Evolutionary conservation across 2,888 invertebrate genomes (phyloP).

Genomic region (Octonoba sinensis): DNA sequence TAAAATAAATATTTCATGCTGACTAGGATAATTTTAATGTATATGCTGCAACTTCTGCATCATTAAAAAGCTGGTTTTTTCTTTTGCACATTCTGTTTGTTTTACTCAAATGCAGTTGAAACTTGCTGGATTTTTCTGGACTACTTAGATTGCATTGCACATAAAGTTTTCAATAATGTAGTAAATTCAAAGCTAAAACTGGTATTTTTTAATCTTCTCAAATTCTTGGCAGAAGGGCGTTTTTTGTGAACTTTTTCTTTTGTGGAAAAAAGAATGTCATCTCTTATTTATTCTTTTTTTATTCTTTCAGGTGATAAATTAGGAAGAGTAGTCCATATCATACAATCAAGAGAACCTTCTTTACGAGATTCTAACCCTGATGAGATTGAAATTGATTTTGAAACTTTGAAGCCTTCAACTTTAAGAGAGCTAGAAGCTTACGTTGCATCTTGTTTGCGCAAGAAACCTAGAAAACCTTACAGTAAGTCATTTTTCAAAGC

Average conservation of each 20-base stretch:
- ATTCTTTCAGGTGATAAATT: constrained; percentile 88
- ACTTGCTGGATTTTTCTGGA: too few species aligned
- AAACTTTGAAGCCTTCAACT: constrained; percentile 97
- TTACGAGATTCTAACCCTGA: constrained; percentile 98
- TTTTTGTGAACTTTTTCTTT: too few species aligned
- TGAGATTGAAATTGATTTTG: constrained; percentile 99
- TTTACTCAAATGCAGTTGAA: too few species aligned
- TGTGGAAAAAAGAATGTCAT: neutral
- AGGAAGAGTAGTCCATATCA: constrained; percentile 98
- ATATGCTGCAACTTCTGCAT: too few species aligned
- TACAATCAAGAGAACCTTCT: constrained; percentile 97
- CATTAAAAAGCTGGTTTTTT: too few species aligned
- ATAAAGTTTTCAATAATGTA: too few species aligned
- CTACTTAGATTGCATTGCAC: too few species aligned
- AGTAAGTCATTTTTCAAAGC: constrained; percentile 47
- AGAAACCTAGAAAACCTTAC: constrained; percentile 91
- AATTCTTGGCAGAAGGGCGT: too few species aligned
- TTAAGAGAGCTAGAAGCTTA: constrained; percentile 97
- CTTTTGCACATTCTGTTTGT: too few species aligned
- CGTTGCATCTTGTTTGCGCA: constrained; percentile 96
- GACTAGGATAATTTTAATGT: too few species aligned
- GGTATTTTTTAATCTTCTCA: too few species aligned
- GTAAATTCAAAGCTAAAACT: neutral
- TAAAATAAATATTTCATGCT: too few species aligned
- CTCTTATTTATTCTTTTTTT: neutral